Evolutionary conservation across 1,140 invertebrate species (phyloP).

Genomic region (Steinernema khuongi): DNA sequence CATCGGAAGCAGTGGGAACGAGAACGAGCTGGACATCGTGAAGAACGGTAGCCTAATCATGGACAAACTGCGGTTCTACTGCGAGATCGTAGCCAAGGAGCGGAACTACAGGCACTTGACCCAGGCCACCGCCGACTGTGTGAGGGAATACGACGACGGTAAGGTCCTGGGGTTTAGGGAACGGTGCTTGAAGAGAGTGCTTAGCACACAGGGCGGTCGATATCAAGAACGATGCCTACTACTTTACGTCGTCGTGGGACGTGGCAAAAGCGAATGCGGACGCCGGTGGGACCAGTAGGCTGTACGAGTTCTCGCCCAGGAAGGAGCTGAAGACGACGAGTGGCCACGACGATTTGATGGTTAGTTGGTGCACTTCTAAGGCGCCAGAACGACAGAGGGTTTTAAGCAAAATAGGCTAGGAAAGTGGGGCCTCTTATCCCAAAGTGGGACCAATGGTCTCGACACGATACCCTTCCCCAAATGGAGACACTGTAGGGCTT

Average conservation of each 20-base stretch:
- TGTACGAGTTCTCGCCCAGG: neutral
- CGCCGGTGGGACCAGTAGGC: neutral
- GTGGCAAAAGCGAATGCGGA: neutral
- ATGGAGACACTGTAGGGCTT: too few relatives aligned
- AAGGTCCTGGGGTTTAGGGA: neutral
- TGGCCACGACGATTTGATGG: neutral
- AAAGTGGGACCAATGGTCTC: too few relatives aligned
- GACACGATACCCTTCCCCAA: too few relatives aligned
- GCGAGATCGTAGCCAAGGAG: neutral
- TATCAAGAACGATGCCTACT: neutral
- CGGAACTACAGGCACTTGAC: neutral
- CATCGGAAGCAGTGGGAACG: neutral
- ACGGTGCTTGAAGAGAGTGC: neutral
- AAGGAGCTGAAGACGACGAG: neutral
- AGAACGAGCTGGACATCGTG: neutral
- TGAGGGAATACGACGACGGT: neutral
- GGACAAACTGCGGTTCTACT: slow-evolving; percentile 2
- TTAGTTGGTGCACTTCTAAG: neutral
- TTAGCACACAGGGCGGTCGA: neutral
- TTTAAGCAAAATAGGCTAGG: too few relatives aligned
- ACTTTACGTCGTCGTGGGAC: neutral
- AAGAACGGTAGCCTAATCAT: neutral
- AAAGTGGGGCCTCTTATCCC: too few relatives aligned
- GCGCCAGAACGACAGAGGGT: too few relatives aligned
- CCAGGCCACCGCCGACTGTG: neutral